These are phyloP conservation scores for Ectropis crepuscularia DNA, from an alignment of 2,888 invertebrate species.

Conservation along the genomic window DNA sequence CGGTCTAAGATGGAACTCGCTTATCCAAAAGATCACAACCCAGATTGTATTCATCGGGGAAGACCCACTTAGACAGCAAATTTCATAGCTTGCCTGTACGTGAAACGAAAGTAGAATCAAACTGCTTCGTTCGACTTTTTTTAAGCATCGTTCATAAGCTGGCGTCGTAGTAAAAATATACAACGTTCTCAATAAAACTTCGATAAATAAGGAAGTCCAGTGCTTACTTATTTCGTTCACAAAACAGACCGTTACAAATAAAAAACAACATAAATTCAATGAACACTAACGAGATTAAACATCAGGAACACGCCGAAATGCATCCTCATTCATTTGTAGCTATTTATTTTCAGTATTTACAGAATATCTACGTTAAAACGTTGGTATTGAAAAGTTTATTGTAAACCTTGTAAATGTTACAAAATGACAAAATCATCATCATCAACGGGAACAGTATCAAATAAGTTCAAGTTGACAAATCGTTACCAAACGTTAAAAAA, in stretches of 20 bases:
- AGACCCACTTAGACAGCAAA: no score
- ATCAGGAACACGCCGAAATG: slow-evolving; percentile 53
- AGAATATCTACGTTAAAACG: slow-evolving; percentile 12
- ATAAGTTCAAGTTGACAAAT: slow-evolving; percentile 25
- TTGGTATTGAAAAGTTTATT: neutral
- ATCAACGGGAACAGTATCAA: slow-evolving; percentile 26
- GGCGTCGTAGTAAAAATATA: no score
- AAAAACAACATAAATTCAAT: slow-evolving; percentile 44
- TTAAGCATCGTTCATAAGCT: no score
- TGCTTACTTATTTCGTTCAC: slow-evolving; percentile 12
- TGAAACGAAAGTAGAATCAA: no score
- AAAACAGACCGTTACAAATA: slow-evolving; percentile 34
- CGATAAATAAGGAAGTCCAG: neutral
- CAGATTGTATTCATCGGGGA: no score
- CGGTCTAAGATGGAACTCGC: no score
- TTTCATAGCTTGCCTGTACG: no score
- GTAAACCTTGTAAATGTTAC: slow-evolving; percentile 11
- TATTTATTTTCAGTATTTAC: slow-evolving; percentile 22
- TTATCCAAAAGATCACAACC: no score
- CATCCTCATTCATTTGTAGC: slow-evolving; percentile 36
- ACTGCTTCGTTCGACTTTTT: no score
- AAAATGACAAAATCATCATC: slow-evolving; percentile 7
- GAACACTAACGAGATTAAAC: slow-evolving; percentile 52
- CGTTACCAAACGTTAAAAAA: neutral
- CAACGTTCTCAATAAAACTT: no score